Evolutionary conservation across 2,113 vertebrate species (phyloP).

Genomic region (Ctenomys sociabilis): DNA sequence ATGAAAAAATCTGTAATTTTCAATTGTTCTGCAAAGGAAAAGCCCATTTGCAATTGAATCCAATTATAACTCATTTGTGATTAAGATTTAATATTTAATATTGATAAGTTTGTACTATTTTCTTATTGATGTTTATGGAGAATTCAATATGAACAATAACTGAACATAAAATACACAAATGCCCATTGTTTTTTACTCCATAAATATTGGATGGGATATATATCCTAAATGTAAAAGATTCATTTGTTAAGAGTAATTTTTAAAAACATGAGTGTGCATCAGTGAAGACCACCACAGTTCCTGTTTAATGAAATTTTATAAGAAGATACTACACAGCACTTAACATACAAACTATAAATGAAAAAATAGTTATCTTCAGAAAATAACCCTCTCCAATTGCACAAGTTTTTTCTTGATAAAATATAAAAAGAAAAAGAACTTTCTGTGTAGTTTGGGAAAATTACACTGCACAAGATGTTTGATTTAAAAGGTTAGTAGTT

Average conservation of each 20-base stretch:
- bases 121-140: constrained; percentile 72
- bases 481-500: constrained; percentile 41
- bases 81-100: constrained; percentile 81
- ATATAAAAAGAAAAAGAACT: constrained; percentile 36
- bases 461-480: constrained; percentile 4
- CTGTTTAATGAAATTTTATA: constrained; percentile 1
- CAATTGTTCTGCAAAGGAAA: constrained; percentile 63
- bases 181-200: neutral
- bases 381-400: constrained; percentile 9
- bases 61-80: constrained; percentile 76
- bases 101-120: constrained; percentile 73
- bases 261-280: constrained; percentile 57
- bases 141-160: constrained; percentile 58
- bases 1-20: constrained; percentile 80
- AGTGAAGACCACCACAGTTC: constrained; percentile 19
- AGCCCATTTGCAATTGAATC: constrained; percentile 70
- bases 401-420: constrained; percentile 40
- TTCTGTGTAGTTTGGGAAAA: constrained; percentile 26
- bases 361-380: constrained; percentile 41
- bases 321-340: constrained; percentile 24
- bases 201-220: constrained; percentile 58
- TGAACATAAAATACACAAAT: constrained; percentile 68
- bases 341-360: constrained; percentile 29
- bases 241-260: constrained; percentile 56
- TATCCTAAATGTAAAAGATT: constrained; percentile 61